phyloP scores from a whole-genome alignment of 37 sponge, comb jelly and placozoan species.

The Halichondria panicea region DNA sequence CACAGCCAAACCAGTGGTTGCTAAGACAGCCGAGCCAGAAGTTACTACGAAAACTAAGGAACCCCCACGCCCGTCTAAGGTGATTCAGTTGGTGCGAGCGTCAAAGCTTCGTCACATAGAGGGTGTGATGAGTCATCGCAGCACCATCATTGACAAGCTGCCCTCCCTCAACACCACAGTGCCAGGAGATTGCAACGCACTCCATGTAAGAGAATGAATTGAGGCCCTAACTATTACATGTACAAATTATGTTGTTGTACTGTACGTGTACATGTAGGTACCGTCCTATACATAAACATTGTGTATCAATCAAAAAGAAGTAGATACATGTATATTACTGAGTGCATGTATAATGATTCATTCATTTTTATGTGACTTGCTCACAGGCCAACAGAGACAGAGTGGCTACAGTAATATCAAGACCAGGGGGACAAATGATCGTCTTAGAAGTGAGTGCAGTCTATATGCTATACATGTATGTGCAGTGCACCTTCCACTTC shows the following conservation, averaged over 20 bases:
- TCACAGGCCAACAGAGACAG: constrained; percentile 62
- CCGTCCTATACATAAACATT: too few species aligned
- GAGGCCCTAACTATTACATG: too few species aligned
- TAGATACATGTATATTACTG: too few species aligned
- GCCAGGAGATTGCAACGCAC: constrained; percentile 81
- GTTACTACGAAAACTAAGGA: background rate
- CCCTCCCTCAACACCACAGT: constrained; percentile 57
- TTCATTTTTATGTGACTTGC: too few species aligned
- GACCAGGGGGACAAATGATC: constrained; percentile 79
- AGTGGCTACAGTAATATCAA: constrained; percentile 56
- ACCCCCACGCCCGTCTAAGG: constrained; percentile 25
- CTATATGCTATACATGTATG: too few species aligned
- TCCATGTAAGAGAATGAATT: constrained; percentile 35
- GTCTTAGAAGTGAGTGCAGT: constrained; percentile 79
- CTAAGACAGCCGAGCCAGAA: background rate
- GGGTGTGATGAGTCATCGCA: constrained; percentile 58
- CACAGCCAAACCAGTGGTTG: background rate
- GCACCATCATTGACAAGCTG: constrained; percentile 73
- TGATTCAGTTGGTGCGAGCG: constrained; percentile 60
- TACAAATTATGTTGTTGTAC: too few species aligned
- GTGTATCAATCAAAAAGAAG: too few species aligned
- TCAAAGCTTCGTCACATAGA: constrained; percentile 83
- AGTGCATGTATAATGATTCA: too few species aligned
- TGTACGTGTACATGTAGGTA: too few species aligned
- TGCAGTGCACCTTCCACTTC: too few species aligned